phyloP scores from a whole-genome alignment of 2,888 invertebrate species.

The Eupithecia tripunctaria region DNA sequence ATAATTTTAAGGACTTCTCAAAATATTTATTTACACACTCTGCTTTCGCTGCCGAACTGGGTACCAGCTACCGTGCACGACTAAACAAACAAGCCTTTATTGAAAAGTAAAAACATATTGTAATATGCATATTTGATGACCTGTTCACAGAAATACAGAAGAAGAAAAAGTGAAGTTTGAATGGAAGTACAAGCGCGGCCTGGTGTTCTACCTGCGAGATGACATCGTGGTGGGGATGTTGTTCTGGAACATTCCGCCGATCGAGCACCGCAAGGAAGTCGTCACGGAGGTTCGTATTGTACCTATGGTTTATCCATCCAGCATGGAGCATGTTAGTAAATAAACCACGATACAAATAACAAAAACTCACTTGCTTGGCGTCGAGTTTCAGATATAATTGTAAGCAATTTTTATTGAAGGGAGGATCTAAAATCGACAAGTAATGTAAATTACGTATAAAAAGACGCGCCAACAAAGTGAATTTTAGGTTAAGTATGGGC shows the following conservation, averaged over 20 bases:
- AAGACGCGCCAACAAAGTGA: no score
- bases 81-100: background rate
- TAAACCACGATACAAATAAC: no score
- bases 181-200: slow-evolving; percentile 69
- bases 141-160: background rate
- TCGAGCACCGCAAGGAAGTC: slow-evolving; percentile 66
- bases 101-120: background rate
- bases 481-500: no score
- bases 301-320: no score
- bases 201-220: slow-evolving; percentile 74
- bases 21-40: no score
- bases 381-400: no score
- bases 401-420: no score
- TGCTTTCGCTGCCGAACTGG: background rate
- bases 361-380: no score
- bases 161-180: slow-evolving; percentile 57
- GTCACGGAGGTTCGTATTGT: slow-evolving; percentile 71
- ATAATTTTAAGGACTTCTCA: no score
- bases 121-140: background rate
- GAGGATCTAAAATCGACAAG: no score
- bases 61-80: background rate
- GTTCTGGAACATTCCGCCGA: slow-evolving; percentile 75
- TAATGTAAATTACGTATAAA: no score
- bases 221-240: slow-evolving; percentile 72
- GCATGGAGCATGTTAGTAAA: no score